Conservation (phyloP, 1,140 invertebrate species). For the Venturia canescens region DNA sequence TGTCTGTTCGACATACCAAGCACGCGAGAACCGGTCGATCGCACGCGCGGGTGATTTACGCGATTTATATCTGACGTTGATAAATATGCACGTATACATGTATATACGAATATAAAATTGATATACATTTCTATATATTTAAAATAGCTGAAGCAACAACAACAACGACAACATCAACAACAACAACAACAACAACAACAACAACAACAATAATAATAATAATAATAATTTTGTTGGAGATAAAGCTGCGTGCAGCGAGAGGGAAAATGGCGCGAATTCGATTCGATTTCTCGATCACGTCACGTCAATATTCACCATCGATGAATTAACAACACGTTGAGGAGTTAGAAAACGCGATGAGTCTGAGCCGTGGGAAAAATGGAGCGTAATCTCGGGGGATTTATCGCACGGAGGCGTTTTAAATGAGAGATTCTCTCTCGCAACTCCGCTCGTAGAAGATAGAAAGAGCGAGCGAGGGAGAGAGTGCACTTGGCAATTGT, state of each 20-base stretch:
- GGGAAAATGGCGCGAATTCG: constrained; percentile 2
- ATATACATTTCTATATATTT: too few relatives aligned
- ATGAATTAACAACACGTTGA: constrained; percentile 17
- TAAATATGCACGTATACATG: background rate
- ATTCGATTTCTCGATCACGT: constrained; percentile 34
- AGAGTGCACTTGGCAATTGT: constrained; percentile 31
- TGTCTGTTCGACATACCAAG: background rate
- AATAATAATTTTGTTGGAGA: background rate
- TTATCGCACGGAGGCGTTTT: constrained; percentile 24
- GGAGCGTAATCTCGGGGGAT: constrained; percentile 11
- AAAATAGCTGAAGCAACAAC: too few relatives aligned
- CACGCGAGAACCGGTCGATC: constrained; percentile 32
- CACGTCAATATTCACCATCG: background rate
- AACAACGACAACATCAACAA: too few relatives aligned
- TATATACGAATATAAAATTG: background rate
- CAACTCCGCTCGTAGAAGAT: background rate
- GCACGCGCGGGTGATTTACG: constrained; percentile 23
- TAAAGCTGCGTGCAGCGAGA: constrained; percentile 1
- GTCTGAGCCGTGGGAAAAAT: constrained; percentile 23
- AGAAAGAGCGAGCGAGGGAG: background rate
- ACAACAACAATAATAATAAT: too few relatives aligned
- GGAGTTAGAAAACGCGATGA: constrained; percentile 24
- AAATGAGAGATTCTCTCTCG: constrained; percentile 25
- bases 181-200: too few relatives aligned
- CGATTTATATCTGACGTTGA: constrained; percentile 20